Evolutionary conservation across 2,113 vertebrate species (phyloP).

Genomic region (Meles meles): DNA sequence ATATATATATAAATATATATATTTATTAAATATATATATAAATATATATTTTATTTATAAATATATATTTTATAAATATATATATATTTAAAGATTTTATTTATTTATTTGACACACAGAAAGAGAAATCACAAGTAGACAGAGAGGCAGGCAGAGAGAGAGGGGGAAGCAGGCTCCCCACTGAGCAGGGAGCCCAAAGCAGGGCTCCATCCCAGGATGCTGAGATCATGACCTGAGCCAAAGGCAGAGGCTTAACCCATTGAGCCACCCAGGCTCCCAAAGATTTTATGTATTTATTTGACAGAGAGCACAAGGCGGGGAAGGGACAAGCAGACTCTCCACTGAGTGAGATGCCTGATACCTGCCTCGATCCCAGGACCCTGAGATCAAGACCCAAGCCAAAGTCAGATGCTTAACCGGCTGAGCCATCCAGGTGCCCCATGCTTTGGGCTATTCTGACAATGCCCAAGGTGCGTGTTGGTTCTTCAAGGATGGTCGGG

Average conservation of each 20-base stretch:
- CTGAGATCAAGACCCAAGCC: neutral
- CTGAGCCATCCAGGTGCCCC: neutral
- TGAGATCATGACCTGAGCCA: too few relatives aligned
- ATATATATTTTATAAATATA: neutral
- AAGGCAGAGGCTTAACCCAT: too few relatives aligned
- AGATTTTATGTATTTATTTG: neutral
- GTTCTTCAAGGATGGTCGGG: neutral
- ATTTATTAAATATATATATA: too few relatives aligned
- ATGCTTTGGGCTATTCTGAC: neutral
- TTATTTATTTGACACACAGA: too few relatives aligned
- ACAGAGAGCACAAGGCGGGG: neutral
- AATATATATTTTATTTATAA: neutral
- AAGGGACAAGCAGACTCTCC: neutral
- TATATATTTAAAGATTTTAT: neutral
- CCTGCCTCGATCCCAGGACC: neutral
- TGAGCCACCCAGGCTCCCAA: neutral
- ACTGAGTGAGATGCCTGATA: neutral
- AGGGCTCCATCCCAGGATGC: too few relatives aligned
- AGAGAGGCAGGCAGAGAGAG: too few relatives aligned
- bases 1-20: neutral
- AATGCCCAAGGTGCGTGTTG: neutral
- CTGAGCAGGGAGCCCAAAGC: fast-evolving
- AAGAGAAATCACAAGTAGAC: too few relatives aligned
- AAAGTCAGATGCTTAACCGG: neutral
- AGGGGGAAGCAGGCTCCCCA: too few relatives aligned